Base-by-base conservation (phyloP, 1,140 invertebrate genomes). In the Theocolax elegans region DNA sequence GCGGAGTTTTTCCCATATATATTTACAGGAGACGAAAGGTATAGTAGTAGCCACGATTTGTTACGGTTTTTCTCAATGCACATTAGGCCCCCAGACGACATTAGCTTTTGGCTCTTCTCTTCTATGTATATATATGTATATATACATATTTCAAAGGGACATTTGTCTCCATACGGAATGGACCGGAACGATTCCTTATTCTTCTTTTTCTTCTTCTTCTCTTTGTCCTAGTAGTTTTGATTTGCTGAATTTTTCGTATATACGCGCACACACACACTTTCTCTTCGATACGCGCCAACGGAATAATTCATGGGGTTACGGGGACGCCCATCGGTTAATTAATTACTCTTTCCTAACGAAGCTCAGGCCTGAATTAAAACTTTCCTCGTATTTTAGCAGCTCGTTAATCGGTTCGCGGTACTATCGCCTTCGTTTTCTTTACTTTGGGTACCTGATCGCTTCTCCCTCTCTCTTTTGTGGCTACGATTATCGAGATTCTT, bases 291-390 rank as follows among this genome's bases (percentile, higher is more conserved):
- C 4, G 10, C 4, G 31, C 31, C 31, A 35, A 64, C 40, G 63
- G 54, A 63, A 69, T 74, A 66, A 74, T 72, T 72, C 62, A 72
- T 74, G 25, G 49, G 46, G n/a, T n/a, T n/a, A 53, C 42, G 40
- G 67, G 29, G 23, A 59, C 49, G 60, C 51, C 35, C 38, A 6
- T 42, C 63, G 51, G 19, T 70, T 73, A 70, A 73, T 73, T 70
- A 70, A 73, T 73, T 70, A 59, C 63, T 17, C 56, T 56, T n/a
- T 65, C 15, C 63, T 74, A 74, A 74, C 68, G 70, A 74, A 67
- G 35, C 42, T 42, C 63, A 35, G 64, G 64, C 31, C 38, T 38
- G 54, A 67, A 46, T 71, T 68, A 53, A 73, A 75, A 73, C 72
- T 75, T 72, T 44, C 29, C 67, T 70, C 71, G 67, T 72, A 72